Evolutionary conservation across 2,888 invertebrate species (phyloP), one percentile per base, ranked within the genome.

Genomic region (Eremobia ochroleuca): DNA sequence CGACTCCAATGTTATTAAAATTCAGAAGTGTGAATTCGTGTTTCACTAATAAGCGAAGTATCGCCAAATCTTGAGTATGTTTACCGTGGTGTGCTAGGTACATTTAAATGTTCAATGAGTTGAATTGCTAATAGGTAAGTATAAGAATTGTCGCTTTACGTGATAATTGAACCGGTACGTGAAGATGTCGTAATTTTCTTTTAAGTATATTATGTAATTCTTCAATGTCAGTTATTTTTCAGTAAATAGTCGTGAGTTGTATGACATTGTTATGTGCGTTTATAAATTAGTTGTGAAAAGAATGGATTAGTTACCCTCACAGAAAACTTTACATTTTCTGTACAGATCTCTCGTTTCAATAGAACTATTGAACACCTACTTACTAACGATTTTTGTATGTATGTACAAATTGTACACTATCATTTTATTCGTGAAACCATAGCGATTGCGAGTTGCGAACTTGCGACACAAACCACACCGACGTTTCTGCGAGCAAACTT

Each of bases 21-120:
- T 52, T 71, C 46, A 52, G 61, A 77, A 62, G 68, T 83, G 74
- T 70, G 73, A 83, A 70, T 31, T 85, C 87, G 86, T 85, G 87
- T 66, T 73, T 76, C 49, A 55, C 31, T 74, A 79, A 81, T 87
- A 77, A 85, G 68, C 81, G 28, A 40, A 61, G 37, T 73, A 21
- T 46, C 46, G 74, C 28, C 67, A 79, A 83, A 69, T 73, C 34
- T 59, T 71, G 37, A 18, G 52, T 15, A 69, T n/a, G 43, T 66
- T 28, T 18, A 52, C 34, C 8, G 28, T n/a, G 5, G 18, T 37
- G 59, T n/a, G n/a, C n/a, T n/a, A n/a, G 31, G 13, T 37, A 31
- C 15, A 25, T 49, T 28, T 61, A 67, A 75, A 75, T 81, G 13
- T 62, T 70, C 46, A 77, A 76, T 81, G 76, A 78, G 46, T 72